A percentile compares a stretch with the other conserved stretches of the same genome.
These are phyloP conservation scores for Spheniscus mendiculus DNA, from an alignment of 2,113 vertebrate species.

Conservation along the genomic window DNA sequence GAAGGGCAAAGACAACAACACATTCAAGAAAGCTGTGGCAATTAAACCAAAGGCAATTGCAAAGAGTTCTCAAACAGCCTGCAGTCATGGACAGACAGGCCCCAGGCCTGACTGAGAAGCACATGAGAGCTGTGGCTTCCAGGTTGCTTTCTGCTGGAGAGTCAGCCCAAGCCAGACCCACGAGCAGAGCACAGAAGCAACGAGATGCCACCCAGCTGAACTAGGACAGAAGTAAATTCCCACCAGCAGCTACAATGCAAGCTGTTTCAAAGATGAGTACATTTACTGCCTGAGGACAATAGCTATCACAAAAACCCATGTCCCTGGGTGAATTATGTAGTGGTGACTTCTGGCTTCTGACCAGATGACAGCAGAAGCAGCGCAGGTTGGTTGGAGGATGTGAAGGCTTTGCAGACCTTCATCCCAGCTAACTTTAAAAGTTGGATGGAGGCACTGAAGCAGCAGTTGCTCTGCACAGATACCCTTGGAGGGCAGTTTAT, in stretches of 20 bases:
- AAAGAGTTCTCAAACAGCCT: background rate
- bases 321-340: background rate
- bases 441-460: background rate
- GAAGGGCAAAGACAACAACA: background rate
- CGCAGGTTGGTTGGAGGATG: background rate
- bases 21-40: background rate
- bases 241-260: background rate
- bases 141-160: background rate
- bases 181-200: background rate
- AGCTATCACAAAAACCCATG: background rate
- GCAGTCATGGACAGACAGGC: background rate
- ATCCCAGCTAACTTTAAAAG: background rate
- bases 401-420: background rate
- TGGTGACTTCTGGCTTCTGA: background rate
- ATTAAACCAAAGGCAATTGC: background rate
- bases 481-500: background rate
- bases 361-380: background rate
- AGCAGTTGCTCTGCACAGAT: background rate
- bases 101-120: background rate
- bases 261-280: background rate
- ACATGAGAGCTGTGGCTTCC: background rate
- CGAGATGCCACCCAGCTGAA: background rate
- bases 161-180: background rate
- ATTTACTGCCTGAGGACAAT: background rate
- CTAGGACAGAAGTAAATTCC: background rate